Evolutionary conservation across 2,797 vertebrate species (phyloP).

Genomic region (Chloroceryle amazona): DNA sequence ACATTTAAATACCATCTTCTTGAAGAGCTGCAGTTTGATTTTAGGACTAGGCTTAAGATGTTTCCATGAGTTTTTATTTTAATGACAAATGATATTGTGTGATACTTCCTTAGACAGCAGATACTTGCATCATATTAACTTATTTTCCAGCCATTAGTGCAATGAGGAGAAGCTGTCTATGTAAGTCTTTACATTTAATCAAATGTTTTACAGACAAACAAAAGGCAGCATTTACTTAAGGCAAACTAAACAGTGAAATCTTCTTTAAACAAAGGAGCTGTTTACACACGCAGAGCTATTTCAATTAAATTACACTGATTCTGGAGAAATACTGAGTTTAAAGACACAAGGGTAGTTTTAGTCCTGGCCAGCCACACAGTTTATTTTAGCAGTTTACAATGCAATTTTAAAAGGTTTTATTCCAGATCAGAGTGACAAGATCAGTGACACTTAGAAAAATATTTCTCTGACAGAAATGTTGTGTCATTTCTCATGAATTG

Average conservation of each 20-base stretch:
- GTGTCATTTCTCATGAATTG: constrained; percentile 28
- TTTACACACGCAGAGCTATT: constrained; percentile 85
- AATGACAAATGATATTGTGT: constrained; percentile 21
- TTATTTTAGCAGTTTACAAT: constrained; percentile 69
- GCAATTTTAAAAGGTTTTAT: constrained; percentile 67
- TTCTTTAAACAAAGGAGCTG: constrained; percentile 86
- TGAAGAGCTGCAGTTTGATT: not conserved
- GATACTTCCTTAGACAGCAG: constrained; percentile 5
- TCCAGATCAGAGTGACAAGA: not conserved
- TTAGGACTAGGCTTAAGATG: not conserved
- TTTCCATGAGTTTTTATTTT: constrained; percentile 21
- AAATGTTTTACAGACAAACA: constrained; percentile 87
- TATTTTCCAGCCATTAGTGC: constrained; percentile 58
- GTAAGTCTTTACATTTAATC: constrained; percentile 83
- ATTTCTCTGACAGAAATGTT: constrained; percentile 36
- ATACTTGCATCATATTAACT: constrained; percentile 24
- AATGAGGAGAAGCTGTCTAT: constrained; percentile 72
- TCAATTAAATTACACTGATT: constrained; percentile 86
- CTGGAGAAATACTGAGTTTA: constrained; percentile 80
- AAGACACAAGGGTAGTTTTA: constrained; percentile 76
- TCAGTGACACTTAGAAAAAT: constrained; percentile 52
- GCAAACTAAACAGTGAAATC: constrained; percentile 87
- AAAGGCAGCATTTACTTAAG: constrained; percentile 86
- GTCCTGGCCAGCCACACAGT: constrained; percentile 46
- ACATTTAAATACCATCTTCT: not conserved